Evolutionary conservation across 2,113 vertebrate genomes (phyloP), one percentile per base, ranked within the genome.

Genomic region (Serilophus lunatus): DNA sequence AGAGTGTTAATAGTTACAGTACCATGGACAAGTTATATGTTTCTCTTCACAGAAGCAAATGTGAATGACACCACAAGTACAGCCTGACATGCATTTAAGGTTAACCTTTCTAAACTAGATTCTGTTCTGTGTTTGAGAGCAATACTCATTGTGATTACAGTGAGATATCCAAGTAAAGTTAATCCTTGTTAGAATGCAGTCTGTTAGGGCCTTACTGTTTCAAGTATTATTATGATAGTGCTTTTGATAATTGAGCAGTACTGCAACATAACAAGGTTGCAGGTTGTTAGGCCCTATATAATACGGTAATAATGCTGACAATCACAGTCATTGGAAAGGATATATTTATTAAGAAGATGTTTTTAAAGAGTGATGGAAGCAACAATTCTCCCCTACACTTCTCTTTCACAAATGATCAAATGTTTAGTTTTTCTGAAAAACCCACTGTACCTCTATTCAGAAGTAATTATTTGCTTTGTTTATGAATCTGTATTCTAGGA

Each of bases 1-100:
- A 97, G 99, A 99, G 98, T 99, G 99, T 98, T 99, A 98, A 97
- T 98, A 97, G 96, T 97, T 95, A 84, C 96, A 97, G 96, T 96
- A 94, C 89, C 89, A 94, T 97, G 93, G 97, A 98, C 96, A 96
- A 94, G 84, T 92, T 88, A 79, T 88, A 79, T 82, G 95, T 96
- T 96, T 98, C 96, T 97, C 96, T 96, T 97, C 94, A 96, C 96
- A 96, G 96, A 97, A 97, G 97, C 97, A 95, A 97, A 97, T 95
- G 98, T 97, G 96, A 97, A 96, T 77, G 93, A 97, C 97, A 96
- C 97, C 97, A 97, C 96, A 96, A 96, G 97, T 97, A 97, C 97
- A 97, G 97, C 98, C 97, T 97, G 98, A 97, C 95, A 88, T 97
- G 88, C 92, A 93, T 96, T 98, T 97, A 98, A 98, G 97, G 94